These are phyloP conservation scores for Crematogaster levior DNA, from an alignment of 2,888 invertebrate genomes.

Conservation along the genomic window DNA sequence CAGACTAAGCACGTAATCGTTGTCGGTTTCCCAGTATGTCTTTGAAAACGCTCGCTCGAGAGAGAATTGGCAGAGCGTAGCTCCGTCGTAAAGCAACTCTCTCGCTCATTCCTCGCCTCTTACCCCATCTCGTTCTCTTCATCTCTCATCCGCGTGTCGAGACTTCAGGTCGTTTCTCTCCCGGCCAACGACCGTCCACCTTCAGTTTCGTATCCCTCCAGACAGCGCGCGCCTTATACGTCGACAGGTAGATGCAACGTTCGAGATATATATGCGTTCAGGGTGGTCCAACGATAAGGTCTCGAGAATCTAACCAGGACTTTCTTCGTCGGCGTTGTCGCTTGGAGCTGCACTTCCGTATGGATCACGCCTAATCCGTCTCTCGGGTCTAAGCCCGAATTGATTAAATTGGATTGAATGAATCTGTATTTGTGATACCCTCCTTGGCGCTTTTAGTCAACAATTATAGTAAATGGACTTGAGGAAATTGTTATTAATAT, in stretches of 20 bases:
- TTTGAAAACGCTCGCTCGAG: constrained; percentile 34
- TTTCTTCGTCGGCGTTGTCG: neutral
- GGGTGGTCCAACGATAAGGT: constrained; percentile 45
- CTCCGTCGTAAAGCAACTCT: constrained; percentile 64
- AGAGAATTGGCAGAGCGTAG: constrained; percentile 65
- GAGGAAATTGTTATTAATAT: neutral
- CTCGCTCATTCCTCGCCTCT: neutral
- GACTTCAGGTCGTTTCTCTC: constrained; percentile 72
- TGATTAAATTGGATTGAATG: constrained; percentile 13
- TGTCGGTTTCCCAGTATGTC: constrained; percentile 20
- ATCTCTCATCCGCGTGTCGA: constrained; percentile 38
- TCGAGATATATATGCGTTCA: constrained; percentile 48
- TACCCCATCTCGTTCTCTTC: neutral
- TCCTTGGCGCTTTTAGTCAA: neutral
- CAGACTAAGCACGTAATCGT: constrained; percentile 1
- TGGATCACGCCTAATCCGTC: neutral
- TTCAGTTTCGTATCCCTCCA: constrained; percentile 59
- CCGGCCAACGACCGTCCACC: constrained; percentile 73
- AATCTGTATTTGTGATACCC: neutral
- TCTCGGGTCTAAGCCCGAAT: constrained; percentile 12
- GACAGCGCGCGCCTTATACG: constrained; percentile 52
- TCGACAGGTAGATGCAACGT: constrained; percentile 55
- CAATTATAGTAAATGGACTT: neutral
- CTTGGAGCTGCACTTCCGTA: constrained; percentile 15
- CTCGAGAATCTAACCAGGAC: neutral